A percentile compares a stretch with the other conserved stretches of the same genome.
phyloP scores from a whole-genome alignment of 2,113 vertebrate genomes.

The Myotis brandtii region DNA sequence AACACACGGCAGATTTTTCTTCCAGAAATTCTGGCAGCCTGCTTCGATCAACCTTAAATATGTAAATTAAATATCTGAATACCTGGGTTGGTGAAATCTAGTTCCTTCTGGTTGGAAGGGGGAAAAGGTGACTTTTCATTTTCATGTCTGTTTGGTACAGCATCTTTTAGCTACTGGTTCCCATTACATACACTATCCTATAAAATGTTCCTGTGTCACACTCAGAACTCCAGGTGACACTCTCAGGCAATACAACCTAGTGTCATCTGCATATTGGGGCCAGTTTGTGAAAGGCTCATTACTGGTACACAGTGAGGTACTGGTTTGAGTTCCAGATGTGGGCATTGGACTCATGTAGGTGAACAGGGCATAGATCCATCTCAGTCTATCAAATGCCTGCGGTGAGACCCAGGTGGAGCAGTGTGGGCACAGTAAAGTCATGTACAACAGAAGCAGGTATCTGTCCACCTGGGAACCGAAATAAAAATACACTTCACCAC shows the following conservation, averaged over 20 bases:
- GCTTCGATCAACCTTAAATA: constrained; percentile 22
- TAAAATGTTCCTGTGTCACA: constrained; percentile 27
- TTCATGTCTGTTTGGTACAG: background rate
- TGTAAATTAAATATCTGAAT: constrained; percentile 38
- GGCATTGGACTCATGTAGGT: background rate
- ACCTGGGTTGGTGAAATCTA: constrained; percentile 30
- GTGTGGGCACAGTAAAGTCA: background rate
- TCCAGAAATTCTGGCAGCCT: constrained; percentile 63
- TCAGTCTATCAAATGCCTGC: background rate
- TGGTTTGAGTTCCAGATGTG: background rate
- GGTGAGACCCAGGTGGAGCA: background rate
- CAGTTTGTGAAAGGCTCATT: background rate
- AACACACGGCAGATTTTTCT: constrained; percentile 74
- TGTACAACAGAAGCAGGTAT: background rate
- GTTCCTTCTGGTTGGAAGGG: constrained; percentile 50
- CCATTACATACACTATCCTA: background rate
- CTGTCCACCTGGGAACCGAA: background rate
- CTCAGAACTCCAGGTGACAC: background rate
- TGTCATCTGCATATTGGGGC: background rate
- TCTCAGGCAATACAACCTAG: background rate
- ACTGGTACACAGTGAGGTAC: background rate
- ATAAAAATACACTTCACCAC: background rate
- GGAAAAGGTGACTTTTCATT: constrained; percentile 39
- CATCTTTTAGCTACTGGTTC: background rate
- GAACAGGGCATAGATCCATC: background rate